Conservation (phyloP, 1,140 invertebrate genomes). For the Arion vulgaris region DNA sequence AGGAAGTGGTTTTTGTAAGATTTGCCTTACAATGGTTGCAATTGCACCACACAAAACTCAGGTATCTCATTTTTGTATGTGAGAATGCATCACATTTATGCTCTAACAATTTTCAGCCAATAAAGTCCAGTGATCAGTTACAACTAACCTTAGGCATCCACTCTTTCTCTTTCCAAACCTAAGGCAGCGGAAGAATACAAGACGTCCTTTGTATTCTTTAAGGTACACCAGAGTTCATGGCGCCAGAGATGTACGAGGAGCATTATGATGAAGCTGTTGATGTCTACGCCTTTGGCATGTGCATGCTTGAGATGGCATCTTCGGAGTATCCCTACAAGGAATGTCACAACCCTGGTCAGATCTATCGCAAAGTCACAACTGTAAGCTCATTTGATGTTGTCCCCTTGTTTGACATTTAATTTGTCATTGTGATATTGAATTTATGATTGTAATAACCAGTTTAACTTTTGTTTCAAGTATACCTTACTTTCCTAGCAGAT, state of each 20-base stretch:
- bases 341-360: slow-evolving; percentile 97
- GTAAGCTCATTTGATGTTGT: slow-evolving; percentile 76
- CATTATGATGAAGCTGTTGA: slow-evolving; percentile 99
- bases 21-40: too few relatives aligned
- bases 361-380: slow-evolving; percentile 98
- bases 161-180: slow-evolving; percentile 30
- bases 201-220: slow-evolving; percentile 66
- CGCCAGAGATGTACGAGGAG: slow-evolving; percentile 99
- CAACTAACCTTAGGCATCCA: slow-evolving; percentile 27
- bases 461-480: too few relatives aligned
- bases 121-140: background rate
- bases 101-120: background rate
- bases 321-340: slow-evolving; percentile 99
- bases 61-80: too few relatives aligned
- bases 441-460: too few relatives aligned
- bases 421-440: too few relatives aligned
- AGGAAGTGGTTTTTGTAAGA: too few relatives aligned
- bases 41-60: too few relatives aligned
- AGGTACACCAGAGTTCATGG: slow-evolving; percentile 99
- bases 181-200: slow-evolving; percentile 38
- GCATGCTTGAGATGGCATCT: slow-evolving; percentile 99
- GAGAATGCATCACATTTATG: slow-evolving; percentile 3
- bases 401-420: background rate
- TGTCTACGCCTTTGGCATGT: slow-evolving; percentile 99
- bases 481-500: too few relatives aligned